Evolutionary conservation across 2,888 invertebrate species (phyloP).

Genomic region (Tiliacea aurago): DNA sequence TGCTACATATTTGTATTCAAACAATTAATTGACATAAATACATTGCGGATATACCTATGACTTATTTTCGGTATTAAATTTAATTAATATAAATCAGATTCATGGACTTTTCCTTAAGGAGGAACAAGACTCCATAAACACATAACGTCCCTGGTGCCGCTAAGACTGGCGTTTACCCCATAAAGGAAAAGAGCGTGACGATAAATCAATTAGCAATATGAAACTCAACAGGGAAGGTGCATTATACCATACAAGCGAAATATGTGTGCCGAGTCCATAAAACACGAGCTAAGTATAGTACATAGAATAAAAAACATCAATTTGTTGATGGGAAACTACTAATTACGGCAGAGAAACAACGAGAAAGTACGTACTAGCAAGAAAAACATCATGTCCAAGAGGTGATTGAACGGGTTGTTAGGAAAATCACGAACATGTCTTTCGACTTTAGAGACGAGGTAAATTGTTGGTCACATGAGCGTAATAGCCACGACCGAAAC

Average conservation of each 20-base stretch:
- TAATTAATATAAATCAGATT: constrained; percentile 25
- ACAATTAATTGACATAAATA: constrained; percentile 16
- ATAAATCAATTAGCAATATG: constrained; percentile 65
- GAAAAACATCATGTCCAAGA: constrained; percentile 55
- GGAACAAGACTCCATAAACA: constrained; percentile 32
- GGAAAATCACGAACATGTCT: constrained; percentile 59
- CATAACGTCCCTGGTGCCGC: constrained; percentile 45
- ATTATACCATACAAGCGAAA: constrained; percentile 48
- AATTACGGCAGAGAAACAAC: constrained; percentile 55
- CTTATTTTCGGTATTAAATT: constrained; percentile 16
- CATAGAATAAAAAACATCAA: constrained; percentile 45
- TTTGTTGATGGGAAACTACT: constrained; percentile 60
- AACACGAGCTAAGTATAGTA: constrained; percentile 44
- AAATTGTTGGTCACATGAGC: constrained; percentile 51
- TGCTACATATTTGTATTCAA: constrained; percentile 37
- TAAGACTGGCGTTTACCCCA: constrained; percentile 57
- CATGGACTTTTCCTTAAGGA: constrained; percentile 20
- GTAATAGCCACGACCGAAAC: constrained; percentile 18
- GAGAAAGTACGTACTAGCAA: constrained; percentile 54
- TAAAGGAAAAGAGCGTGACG: constrained; percentile 65
- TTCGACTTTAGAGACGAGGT: constrained; percentile 57
- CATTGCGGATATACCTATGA: constrained; percentile 35
- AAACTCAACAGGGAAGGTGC: constrained; percentile 55
- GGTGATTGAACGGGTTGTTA: constrained; percentile 54
- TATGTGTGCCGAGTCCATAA: constrained; percentile 54